Evolutionary conservation across 1,140 invertebrate genomes (phyloP).

Genomic region (Rhopalosiphum maidis): DNA sequence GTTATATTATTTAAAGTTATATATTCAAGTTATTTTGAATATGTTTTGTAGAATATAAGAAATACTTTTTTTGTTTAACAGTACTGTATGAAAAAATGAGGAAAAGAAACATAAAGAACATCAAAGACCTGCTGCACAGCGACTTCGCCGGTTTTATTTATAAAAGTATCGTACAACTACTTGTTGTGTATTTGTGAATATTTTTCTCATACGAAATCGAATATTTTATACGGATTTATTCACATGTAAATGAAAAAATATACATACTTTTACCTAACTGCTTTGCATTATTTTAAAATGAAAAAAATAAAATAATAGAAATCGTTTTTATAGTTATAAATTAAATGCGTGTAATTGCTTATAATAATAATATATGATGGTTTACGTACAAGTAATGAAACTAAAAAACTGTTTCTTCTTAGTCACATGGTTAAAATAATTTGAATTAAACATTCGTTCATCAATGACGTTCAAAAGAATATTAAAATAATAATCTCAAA

Average conservation of each 20-base stretch:
- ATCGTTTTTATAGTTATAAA: neutral
- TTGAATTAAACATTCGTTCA: too few relatives aligned
- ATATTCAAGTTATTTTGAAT: neutral
- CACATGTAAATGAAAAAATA: neutral
- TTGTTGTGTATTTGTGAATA: neutral
- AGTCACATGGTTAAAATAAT: too few relatives aligned
- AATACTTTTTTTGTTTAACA: neutral
- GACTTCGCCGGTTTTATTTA: neutral
- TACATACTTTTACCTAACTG: neutral
- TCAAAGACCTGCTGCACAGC: neutral
- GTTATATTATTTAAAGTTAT: neutral
- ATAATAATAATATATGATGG: too few relatives aligned
- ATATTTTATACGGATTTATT: neutral
- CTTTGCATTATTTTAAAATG: neutral
- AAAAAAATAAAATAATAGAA: neutral
- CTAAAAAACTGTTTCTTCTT: too few relatives aligned
- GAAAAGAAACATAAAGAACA: neutral
- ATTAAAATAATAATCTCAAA: too few relatives aligned
- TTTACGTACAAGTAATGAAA: too few relatives aligned
- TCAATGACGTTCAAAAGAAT: too few relatives aligned
- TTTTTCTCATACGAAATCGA: neutral
- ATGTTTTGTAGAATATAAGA: neutral
- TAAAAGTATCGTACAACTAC: neutral
- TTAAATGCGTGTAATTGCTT: too few relatives aligned
- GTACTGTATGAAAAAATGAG: neutral